Percentiles rank a stretch among this genome's conserved stretches.
Conservation (phyloP, 1,140 invertebrate genomes). For the Euura lappo region DNA sequence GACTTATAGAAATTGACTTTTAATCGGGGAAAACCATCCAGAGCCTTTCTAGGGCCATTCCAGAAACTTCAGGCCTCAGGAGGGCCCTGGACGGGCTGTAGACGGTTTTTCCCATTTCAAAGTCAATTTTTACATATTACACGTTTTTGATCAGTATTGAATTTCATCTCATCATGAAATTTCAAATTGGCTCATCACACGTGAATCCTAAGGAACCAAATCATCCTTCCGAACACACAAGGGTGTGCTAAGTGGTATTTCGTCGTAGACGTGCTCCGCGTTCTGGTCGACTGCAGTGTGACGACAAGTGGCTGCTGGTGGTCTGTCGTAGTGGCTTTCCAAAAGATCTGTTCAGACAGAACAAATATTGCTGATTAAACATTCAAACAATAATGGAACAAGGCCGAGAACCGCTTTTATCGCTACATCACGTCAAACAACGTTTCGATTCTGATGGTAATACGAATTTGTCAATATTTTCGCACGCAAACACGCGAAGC, state of each 20-base stretch:
- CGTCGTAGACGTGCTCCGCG: constrained; percentile 55
- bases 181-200: no score
- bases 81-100: no score
- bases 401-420: no score
- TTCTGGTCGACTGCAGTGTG: constrained; percentile 33
- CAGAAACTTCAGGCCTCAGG: no score
- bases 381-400: no score
- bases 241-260: constrained; percentile 50
- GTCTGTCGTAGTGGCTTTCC: constrained; percentile 55
- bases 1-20: no score
- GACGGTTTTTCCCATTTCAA: neutral
- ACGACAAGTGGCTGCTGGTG: constrained; percentile 36
- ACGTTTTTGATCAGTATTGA: no score
- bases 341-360: constrained; percentile 40
- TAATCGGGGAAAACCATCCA: no score
- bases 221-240: constrained; percentile 29
- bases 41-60: no score
- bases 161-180: no score
- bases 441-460: neutral
- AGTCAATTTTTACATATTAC: neutral
- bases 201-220: no score
- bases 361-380: no score
- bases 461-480: neutral
- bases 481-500: neutral
- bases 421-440: neutral